phyloP scores from a whole-genome alignment of 2,113 vertebrate genomes.

The Hippocampus zosterae region DNA sequence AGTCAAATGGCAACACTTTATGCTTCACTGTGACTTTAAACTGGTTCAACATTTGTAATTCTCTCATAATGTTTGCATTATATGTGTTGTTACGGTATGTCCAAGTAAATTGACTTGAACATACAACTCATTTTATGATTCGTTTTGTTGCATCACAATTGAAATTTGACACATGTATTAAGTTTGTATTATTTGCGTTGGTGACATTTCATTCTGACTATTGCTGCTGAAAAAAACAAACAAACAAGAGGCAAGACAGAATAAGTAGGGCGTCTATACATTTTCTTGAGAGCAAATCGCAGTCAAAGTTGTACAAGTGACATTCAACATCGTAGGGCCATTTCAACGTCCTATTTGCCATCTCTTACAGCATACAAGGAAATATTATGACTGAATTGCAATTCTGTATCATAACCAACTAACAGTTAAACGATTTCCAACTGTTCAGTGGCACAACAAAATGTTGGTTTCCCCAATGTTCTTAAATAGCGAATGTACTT shows the following conservation, averaged over 20 bases:
- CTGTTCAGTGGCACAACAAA: background rate
- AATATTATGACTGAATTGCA: conserved; percentile 8
- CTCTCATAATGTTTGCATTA: background rate
- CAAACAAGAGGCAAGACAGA: background rate
- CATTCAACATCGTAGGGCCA: background rate
- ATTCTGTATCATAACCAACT: background rate
- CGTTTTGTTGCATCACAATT: background rate
- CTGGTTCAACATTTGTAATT: background rate
- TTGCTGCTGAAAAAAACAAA: background rate
- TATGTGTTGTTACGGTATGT: background rate
- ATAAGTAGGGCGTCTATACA: background rate
- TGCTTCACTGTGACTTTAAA: conserved; percentile 5
- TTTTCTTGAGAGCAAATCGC: background rate
- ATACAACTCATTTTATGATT: background rate
- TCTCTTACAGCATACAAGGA: conserved; percentile 35
- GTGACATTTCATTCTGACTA: background rate
- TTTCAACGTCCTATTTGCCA: background rate
- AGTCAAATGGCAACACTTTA: conserved; percentile 24
- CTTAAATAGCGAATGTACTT: background rate
- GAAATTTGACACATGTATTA: background rate
- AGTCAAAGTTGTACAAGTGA: background rate
- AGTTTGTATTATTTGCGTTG: background rate
- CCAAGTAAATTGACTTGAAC: background rate
- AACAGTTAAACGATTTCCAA: background rate
- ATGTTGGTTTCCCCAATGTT: background rate